Percentiles rank a stretch among this genome's conserved stretches.
phyloP scores from a whole-genome alignment of 2,888 invertebrate genomes.

The Pandemis heparana region DNA sequence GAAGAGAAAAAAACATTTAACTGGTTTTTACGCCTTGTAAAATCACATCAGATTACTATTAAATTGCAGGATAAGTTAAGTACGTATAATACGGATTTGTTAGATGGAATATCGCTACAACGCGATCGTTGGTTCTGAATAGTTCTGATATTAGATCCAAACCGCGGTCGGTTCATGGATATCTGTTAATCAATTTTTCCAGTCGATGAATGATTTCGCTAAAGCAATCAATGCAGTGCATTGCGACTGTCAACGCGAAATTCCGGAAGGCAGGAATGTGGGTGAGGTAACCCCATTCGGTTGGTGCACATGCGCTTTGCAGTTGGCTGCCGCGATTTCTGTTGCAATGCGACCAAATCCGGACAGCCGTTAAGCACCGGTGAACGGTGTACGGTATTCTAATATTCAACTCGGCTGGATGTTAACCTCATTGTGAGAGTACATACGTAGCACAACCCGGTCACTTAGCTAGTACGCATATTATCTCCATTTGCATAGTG shows the following conservation, averaged over 20 bases:
- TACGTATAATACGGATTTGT: background rate
- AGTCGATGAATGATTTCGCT: constrained; percentile 42
- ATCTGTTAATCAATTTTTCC: constrained; percentile 18
- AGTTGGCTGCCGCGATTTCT: constrained; percentile 71
- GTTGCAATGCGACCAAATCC: constrained; percentile 69
- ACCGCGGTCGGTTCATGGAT: constrained; percentile 11
- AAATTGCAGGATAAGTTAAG: background rate
- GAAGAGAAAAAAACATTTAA: background rate
- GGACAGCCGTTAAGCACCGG: constrained; percentile 58
- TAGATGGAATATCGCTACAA: background rate
- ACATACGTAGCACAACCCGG: constrained; percentile 74
- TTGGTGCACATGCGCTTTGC: constrained; percentile 77
- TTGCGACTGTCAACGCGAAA: constrained; percentile 75
- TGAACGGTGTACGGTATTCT: constrained; percentile 62
- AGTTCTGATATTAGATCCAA: constrained; percentile 15
- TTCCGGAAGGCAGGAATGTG: constrained; percentile 82
- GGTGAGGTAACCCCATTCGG: constrained; percentile 80
- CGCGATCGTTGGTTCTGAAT: constrained; percentile 13
- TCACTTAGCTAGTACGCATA: constrained; percentile 78
- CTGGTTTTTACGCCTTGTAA: background rate
- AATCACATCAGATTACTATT: background rate
- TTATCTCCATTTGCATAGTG: constrained; percentile 82
- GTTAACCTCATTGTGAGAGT: constrained; percentile 75
- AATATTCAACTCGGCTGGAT: constrained; percentile 69
- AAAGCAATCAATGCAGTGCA: constrained; percentile 65